phyloP scores from a whole-genome alignment of 2,888 invertebrate species.

The Folsomia candida region DNA sequence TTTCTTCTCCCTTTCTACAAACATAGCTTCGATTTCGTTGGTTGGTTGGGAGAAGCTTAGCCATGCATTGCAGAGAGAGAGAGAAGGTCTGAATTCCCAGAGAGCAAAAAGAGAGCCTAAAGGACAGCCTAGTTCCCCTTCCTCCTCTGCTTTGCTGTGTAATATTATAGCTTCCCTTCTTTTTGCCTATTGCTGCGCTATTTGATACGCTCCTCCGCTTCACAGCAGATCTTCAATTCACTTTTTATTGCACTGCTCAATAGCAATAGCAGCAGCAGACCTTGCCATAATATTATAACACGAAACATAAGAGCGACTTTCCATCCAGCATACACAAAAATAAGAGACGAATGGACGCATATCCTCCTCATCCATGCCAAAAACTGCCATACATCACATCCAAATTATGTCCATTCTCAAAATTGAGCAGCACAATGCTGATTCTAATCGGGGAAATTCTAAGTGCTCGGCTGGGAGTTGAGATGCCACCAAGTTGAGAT shows the following conservation, averaged over 20 bases:
- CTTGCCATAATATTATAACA: neutral
- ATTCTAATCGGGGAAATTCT: too few species aligned
- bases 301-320: neutral
- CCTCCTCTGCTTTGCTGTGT: neutral
- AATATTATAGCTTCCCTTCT: neutral
- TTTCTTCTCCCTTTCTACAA: neutral
- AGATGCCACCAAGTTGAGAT: too few species aligned
- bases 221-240: slow-evolving; percentile 16
- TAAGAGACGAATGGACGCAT: neutral
- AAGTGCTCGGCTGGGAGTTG: too few species aligned
- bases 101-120: slow-evolving; percentile 18
- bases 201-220: slow-evolving; percentile 20
- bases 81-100: slow-evolving; percentile 13
- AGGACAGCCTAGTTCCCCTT: slow-evolving; percentile 9
- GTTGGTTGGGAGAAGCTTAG: neutral
- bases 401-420: neutral
- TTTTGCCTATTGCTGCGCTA: slow-evolving; percentile 12
- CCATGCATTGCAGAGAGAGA: neutral
- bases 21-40: neutral
- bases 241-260: slow-evolving; percentile 22
- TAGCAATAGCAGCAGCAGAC: slow-evolving; percentile 8
- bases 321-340: too few species aligned
- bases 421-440: neutral
- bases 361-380: too few species aligned
- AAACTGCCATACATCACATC: too few species aligned